Evolutionary conservation across 2,888 invertebrate genomes (phyloP).

Genomic region (Candidula unifasciata): DNA sequence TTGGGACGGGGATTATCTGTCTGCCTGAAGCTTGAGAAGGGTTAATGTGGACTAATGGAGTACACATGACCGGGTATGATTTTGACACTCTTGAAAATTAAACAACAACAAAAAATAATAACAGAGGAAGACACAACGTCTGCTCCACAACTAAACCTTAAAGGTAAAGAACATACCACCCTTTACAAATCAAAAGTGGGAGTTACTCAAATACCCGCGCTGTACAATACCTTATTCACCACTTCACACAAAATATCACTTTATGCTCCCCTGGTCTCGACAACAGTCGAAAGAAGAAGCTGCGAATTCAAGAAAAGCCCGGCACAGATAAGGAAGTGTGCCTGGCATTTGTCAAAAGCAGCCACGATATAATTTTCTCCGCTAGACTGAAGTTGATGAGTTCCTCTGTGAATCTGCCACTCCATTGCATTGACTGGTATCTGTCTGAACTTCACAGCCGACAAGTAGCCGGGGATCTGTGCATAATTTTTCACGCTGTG

Average conservation of each 20-base stretch:
- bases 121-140: neutral
- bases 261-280: neutral
- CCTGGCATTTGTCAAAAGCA: neutral
- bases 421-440: neutral
- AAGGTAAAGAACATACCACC: neutral
- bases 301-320: neutral
- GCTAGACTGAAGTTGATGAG: neutral
- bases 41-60: too few species aligned
- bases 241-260: neutral
- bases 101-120: too few species aligned
- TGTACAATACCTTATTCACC: neutral
- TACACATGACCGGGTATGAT: neutral
- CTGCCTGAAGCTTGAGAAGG: too few species aligned
- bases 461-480: neutral
- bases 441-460: neutral
- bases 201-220: neutral
- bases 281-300: neutral
- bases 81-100: neutral
- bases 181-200: neutral
- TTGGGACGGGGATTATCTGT: too few species aligned
- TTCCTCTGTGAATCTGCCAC: neutral
- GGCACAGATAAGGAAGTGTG: neutral
- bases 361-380: slow-evolving; percentile 1
- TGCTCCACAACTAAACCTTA: neutral
- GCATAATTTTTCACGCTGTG: neutral